These are phyloP conservation scores for Ephydatia muelleri DNA, from an alignment of 37 sponge, comb jelly and placozoan species.

Conservation along the genomic window DNA sequence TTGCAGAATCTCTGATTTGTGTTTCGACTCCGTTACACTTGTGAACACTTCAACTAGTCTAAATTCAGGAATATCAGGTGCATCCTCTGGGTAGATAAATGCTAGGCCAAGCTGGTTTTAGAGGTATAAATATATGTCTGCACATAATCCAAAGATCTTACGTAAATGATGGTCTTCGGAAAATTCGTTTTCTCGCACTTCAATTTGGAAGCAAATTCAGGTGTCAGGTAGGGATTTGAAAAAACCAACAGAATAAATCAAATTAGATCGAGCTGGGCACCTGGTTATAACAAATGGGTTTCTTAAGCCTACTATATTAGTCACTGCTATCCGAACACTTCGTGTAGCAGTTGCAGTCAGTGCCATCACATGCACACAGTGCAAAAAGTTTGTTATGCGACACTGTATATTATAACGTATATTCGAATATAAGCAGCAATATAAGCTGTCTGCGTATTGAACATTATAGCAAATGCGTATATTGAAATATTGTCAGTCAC, in stretches of 20 bases:
- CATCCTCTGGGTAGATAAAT: slow-evolving; percentile 21
- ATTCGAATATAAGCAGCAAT: no score
- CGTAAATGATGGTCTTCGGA: slow-evolving; percentile 21
- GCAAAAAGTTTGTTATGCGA: no score
- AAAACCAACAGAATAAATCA: slow-evolving; percentile 12
- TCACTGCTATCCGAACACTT: not conserved
- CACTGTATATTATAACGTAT: no score
- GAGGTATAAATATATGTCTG: slow-evolving; percentile 17
- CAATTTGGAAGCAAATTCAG: not conserved
- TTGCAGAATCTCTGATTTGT: slow-evolving; percentile 18
- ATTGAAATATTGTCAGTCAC: no score
- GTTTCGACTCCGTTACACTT: slow-evolving; percentile 17
- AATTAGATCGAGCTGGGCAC: slow-evolving; percentile 12
- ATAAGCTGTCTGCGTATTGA: no score
- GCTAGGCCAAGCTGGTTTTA: slow-evolving; percentile 4
- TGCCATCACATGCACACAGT: slow-evolving; percentile 41
- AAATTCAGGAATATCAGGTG: slow-evolving; percentile 26
- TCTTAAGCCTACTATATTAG: slow-evolving; percentile 24
- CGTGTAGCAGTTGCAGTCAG: slow-evolving; percentile 48
- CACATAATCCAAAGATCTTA: slow-evolving; percentile 20
- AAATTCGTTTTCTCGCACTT: slow-evolving; percentile 1
- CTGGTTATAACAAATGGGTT: slow-evolving; percentile 11
- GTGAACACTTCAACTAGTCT: slow-evolving; percentile 40
- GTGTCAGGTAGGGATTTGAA: not conserved
- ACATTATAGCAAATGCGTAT: no score